Percentiles rank a stretch among this genome's conserved stretches.
These are phyloP conservation scores for Macrosteles quadrilineatus DNA, from an alignment of 1,140 invertebrate genomes.

Conservation along the genomic window DNA sequence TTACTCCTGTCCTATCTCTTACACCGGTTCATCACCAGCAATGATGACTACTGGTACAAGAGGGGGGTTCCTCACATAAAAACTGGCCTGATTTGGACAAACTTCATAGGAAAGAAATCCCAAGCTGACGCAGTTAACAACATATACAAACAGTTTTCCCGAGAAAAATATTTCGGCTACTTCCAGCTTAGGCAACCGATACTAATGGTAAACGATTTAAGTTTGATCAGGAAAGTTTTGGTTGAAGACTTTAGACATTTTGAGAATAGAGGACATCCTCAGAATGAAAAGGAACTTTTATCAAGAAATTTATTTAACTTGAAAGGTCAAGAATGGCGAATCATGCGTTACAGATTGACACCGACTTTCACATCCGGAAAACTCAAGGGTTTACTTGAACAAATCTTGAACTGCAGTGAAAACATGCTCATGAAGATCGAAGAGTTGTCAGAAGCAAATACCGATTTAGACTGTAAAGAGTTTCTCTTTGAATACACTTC, in stretches of 20 bases:
- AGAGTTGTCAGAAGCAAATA: constrained; percentile 24
- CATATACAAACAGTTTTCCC: constrained; percentile 29
- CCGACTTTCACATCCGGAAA: constrained; percentile 56
- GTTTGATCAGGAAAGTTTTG: constrained; percentile 43
- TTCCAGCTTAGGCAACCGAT: constrained; percentile 41
- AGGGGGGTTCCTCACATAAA: constrained; percentile 29
- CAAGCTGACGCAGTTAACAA: neutral
- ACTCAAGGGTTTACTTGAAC: constrained; percentile 54
- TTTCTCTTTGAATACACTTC: constrained; percentile 35
- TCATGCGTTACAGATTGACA: constrained; percentile 48
- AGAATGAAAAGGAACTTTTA: constrained; percentile 44
- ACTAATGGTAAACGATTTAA: constrained; percentile 43
- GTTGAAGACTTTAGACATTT: constrained; percentile 43
- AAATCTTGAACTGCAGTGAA: constrained; percentile 44
- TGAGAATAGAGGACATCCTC: constrained; percentile 41
- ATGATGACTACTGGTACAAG: constrained; percentile 29
- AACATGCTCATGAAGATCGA: constrained; percentile 40
- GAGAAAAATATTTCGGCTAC: constrained; percentile 34
- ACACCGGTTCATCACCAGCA: neutral
- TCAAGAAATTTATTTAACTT: constrained; percentile 50
- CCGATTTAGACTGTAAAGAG: constrained; percentile 37
- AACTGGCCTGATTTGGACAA: constrained; percentile 21
- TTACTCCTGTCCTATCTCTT: neutral
- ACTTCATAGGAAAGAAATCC: neutral
- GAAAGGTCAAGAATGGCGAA: constrained; percentile 50